Evolutionary conservation across 2,888 invertebrate species (phyloP), one percentile per base, ranked within the genome.

Genomic region (Gerris lacustris): DNA sequence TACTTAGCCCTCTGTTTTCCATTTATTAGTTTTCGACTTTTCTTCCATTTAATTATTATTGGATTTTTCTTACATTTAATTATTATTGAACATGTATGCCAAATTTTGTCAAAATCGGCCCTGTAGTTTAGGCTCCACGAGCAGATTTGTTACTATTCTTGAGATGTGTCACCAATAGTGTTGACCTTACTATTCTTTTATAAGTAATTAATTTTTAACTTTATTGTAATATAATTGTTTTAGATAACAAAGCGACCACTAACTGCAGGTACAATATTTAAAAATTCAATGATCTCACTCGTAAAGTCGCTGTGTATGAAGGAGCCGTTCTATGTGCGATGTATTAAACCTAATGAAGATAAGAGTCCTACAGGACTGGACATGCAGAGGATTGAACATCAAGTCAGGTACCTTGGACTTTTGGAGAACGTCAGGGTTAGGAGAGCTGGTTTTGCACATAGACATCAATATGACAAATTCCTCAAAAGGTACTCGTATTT

Each of bases 311-410:
- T 98, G 75, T 87, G 89, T 66, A 90, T 88, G 80, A 98, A 96
- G 83, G 95, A 95, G 79, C 96, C 96, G 0, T 95, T 94, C 83
- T 98, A 98, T 83, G 93, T 98, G 6, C 88, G 98, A 72, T 98
- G 98, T 81, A 90, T 98, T 78, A 98, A 98, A 79, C 98, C 98
- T 44, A 98, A 97, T 82, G 94, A 96, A 77, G 86, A 91, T 69
- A 98, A 98, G 83, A 89, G 93, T 62, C 88, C 96, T 0, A 85
- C 86, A 63, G 83, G 87, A 63, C 96, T 97, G 82, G 94, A 97
- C 80, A 87, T 90, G 15, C 89, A 91, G 79, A 85, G 95, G 77
- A 86, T 87, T 43, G 81, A 80, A 5, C 90, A 90, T 81, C 90
- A 90, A 79, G 89, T 89, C 43, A 84, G 87, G 72, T 97, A 97